A percentile compares a stretch with the other conserved stretches of the same genome.
Evolutionary conservation across 2,113 vertebrate species (phyloP).

Genomic region (Aldabrachelys gigantea): DNA sequence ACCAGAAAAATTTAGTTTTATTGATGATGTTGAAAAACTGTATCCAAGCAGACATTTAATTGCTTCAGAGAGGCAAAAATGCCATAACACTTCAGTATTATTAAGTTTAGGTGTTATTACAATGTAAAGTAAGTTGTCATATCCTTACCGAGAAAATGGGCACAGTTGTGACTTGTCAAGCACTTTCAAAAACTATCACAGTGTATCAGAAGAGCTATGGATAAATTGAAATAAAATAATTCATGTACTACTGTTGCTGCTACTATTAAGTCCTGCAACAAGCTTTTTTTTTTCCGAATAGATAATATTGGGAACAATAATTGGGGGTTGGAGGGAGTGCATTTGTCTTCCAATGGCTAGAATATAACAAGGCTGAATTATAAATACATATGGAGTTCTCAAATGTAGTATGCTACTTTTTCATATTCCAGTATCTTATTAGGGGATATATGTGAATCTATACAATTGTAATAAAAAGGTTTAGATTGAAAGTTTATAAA

Average conservation of each 20-base stretch:
- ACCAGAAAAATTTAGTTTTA: neutral
- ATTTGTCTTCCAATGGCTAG: neutral
- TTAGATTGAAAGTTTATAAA: constrained; percentile 29
- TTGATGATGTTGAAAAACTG: neutral
- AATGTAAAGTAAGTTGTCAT: neutral
- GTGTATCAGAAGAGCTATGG: neutral
- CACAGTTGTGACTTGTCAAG: neutral
- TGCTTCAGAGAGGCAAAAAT: neutral
- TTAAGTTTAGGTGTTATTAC: neutral
- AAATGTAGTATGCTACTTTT: neutral
- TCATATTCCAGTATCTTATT: neutral
- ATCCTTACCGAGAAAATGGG: neutral
- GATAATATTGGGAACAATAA: neutral
- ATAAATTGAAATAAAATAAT: neutral
- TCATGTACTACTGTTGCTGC: neutral
- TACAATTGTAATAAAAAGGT: neutral
- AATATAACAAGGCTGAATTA: neutral
- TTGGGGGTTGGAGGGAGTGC: rapidly evolving
- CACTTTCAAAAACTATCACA: neutral
- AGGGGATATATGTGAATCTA: neutral
- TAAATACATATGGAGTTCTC: neutral
- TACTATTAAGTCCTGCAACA: neutral
- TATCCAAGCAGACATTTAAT: neutral
- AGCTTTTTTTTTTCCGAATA: neutral
- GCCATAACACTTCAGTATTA: neutral